These are phyloP conservation scores for Helarctos malayanus DNA, from an alignment of 2,797 vertebrate genomes.

Conservation along the genomic window DNA sequence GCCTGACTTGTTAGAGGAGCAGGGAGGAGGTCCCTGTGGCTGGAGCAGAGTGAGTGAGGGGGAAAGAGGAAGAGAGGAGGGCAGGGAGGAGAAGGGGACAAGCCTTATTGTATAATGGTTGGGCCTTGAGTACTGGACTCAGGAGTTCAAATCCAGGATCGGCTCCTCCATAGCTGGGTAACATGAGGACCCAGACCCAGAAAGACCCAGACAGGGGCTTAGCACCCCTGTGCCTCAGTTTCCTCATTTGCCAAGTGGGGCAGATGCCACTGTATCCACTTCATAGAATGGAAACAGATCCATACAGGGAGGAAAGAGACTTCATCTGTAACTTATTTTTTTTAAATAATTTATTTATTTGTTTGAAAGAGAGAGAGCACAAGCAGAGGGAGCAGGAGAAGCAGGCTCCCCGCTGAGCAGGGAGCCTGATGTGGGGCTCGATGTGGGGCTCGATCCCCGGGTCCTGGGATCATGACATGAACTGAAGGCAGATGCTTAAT, in stretches of 20 bases:
- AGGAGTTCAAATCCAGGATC: background rate
- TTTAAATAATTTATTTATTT: no score
- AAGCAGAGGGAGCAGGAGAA: no score
- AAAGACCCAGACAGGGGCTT: background rate
- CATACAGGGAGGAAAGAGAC: no score
- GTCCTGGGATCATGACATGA: background rate
- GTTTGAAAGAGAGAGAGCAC: no score
- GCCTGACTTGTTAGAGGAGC: fast-evolving
- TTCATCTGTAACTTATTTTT: no score
- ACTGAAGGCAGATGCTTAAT: background rate
- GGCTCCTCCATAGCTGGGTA: background rate
- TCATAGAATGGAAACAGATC: background rate
- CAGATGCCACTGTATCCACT: background rate
- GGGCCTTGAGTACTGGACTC: background rate
- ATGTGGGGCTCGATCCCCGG: background rate
- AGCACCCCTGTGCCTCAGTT: background rate
- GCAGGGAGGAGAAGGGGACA: background rate
- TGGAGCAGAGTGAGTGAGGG: background rate
- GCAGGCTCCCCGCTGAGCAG: background rate
- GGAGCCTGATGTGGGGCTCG: background rate
- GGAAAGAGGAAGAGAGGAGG: background rate
- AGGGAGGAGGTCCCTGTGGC: background rate
- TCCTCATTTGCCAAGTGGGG: background rate
- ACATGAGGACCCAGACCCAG: background rate
- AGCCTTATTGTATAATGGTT: no score